A percentile compares a stretch with the other conserved stretches of the same genome.
Conservation (phyloP, 2,797 vertebrate species). For the Furcifer pardalis region DNA sequence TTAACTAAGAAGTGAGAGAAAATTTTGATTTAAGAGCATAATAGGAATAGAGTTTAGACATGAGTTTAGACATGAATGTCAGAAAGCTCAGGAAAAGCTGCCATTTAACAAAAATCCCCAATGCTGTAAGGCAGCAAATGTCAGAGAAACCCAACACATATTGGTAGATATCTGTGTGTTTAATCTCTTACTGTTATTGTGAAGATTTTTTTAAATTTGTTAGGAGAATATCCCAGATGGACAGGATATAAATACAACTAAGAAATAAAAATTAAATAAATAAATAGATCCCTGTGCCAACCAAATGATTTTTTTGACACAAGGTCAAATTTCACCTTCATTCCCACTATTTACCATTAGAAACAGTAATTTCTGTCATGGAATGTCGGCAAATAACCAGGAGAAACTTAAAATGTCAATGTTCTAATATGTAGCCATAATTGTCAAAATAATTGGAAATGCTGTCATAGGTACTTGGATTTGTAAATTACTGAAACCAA, state of each 20-base stretch:
- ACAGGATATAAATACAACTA: too few species aligned
- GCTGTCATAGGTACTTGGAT: not conserved
- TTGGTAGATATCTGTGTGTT: not conserved
- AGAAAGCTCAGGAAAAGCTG: not conserved
- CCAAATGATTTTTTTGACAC: not conserved
- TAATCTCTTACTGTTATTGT: too few species aligned
- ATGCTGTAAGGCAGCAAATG: not conserved
- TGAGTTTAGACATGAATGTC: not conserved
- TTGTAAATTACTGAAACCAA: not conserved
- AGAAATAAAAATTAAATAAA: too few species aligned
- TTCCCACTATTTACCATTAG: not conserved
- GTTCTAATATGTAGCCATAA: not conserved
- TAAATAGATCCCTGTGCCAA: too few species aligned
- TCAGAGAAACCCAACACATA: not conserved
- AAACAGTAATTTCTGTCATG: not conserved
- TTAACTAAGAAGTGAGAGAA: not conserved
- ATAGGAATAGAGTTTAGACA: not conserved
- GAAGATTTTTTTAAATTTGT: too few species aligned
- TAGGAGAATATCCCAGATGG: too few species aligned
- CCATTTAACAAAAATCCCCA: not conserved
- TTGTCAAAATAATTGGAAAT: not conserved
- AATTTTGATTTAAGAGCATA: not conserved
- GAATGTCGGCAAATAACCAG: not conserved
- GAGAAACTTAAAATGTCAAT: not conserved
- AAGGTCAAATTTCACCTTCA: not conserved